phyloP scores from a whole-genome alignment of 2,113 vertebrate genomes.

The Tragelaphus strepsiceros region DNA sequence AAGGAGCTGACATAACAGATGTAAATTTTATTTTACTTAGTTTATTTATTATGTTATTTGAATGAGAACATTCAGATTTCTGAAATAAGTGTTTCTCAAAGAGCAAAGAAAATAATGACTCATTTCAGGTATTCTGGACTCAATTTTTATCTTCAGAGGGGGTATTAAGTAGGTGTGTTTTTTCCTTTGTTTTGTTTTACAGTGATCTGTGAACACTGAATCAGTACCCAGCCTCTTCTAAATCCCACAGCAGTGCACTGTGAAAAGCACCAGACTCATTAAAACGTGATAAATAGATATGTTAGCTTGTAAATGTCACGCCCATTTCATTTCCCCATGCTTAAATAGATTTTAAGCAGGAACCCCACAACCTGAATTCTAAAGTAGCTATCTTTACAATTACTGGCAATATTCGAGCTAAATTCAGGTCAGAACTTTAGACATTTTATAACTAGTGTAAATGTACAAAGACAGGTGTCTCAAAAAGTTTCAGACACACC shows the following conservation, averaged over 20 bases:
- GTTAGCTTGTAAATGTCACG: background rate
- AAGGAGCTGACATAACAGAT: background rate
- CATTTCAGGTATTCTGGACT: background rate
- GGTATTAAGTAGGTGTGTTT: background rate
- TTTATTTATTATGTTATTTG: background rate
- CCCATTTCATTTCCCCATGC: background rate
- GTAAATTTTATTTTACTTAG: background rate
- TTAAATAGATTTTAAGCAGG: background rate
- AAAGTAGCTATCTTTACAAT: background rate
- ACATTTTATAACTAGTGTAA: background rate
- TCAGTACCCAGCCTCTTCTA: background rate
- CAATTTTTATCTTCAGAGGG: background rate
- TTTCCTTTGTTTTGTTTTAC: background rate
- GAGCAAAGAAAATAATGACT: slow-evolving; percentile 9
- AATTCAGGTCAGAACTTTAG: background rate
- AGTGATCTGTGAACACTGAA: background rate
- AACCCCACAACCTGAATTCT: background rate
- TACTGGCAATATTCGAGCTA: background rate
- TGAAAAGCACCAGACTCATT: background rate
- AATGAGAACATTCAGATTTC: background rate
- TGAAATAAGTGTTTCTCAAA: background rate
- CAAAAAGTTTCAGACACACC: background rate
- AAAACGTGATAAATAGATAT: slow-evolving; percentile 20
- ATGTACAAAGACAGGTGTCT: background rate
- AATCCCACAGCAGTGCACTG: background rate